Evolutionary conservation across 2,797 vertebrate species (phyloP).

Genomic region (Coluber constrictor): DNA sequence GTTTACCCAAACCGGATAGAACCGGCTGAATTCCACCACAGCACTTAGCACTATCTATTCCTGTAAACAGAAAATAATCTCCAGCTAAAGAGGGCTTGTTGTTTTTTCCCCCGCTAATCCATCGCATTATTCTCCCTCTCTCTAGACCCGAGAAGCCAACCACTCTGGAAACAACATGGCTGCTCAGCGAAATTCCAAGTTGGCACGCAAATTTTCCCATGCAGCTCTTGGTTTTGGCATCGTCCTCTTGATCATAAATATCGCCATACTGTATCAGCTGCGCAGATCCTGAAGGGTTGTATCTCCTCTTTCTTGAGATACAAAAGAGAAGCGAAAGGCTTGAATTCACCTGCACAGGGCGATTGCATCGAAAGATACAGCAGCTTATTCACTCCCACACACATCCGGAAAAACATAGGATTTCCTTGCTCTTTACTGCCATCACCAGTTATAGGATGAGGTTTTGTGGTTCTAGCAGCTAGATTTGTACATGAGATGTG

Average conservation of each 20-base stretch:
- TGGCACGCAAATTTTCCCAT: neutral
- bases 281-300: neutral
- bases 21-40: too few relatives aligned
- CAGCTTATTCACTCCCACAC: neutral
- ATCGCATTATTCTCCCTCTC: neutral
- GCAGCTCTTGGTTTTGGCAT: neutral
- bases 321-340: neutral
- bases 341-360: neutral
- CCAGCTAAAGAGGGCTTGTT: neutral
- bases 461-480: neutral
- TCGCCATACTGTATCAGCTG: neutral
- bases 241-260: neutral
- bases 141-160: neutral
- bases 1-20: too few relatives aligned
- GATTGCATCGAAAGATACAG: neutral
- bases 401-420: neutral
- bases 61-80: neutral
- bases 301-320: neutral
- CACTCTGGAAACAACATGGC: neutral
- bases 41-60: neutral
- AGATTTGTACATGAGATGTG: neutral
- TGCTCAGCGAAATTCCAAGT: neutral
- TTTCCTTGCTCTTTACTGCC: neutral
- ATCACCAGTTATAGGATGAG: neutral
- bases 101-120: neutral